These are phyloP conservation scores for Poeciliopsis turrubarensis DNA, from an alignment of 2,113 vertebrate species.

Conservation along the genomic window DNA sequence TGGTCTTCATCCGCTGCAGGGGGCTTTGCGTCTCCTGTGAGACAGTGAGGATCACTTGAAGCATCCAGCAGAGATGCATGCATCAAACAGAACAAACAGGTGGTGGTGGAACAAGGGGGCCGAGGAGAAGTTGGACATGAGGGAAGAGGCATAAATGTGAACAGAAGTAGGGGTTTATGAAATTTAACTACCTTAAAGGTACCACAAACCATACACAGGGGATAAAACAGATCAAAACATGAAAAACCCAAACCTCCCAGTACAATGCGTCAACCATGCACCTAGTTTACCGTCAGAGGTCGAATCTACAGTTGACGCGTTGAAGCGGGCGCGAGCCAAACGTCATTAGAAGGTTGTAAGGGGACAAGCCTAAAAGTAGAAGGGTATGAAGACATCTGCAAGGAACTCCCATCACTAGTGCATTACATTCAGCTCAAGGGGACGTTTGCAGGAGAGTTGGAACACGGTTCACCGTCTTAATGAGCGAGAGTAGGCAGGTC, in stretches of 20 bases:
- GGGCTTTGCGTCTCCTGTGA: constrained; percentile 74
- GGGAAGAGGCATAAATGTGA: constrained; percentile 35
- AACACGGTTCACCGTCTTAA: background rate
- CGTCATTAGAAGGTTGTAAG: too few relatives aligned
- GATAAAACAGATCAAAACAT: background rate
- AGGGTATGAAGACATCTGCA: background rate
- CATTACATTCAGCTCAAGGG: background rate
- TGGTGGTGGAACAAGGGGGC: constrained; percentile 43
- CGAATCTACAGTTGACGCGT: too few relatives aligned
- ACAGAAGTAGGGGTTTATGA: constrained; percentile 14
- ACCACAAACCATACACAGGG: background rate
- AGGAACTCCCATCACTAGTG: background rate
- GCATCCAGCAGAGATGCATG: constrained; percentile 70
- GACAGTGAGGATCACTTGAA: constrained; percentile 80
- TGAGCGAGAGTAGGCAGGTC: background rate
- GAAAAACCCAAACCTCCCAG: too few relatives aligned
- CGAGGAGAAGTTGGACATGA: constrained; percentile 44
- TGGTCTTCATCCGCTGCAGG: constrained; percentile 31
- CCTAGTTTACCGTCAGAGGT: too few relatives aligned
- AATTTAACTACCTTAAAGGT: constrained; percentile 24
- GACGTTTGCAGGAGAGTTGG: background rate
- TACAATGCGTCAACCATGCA: background rate
- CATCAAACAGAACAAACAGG: constrained; percentile 62
- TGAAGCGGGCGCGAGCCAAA: too few relatives aligned
- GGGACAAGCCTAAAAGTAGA: background rate